Percentiles rank a stretch among this genome's conserved stretches.
phyloP scores from a whole-genome alignment of 2,797 vertebrate genomes.

The Cheirogaleus major region DNA sequence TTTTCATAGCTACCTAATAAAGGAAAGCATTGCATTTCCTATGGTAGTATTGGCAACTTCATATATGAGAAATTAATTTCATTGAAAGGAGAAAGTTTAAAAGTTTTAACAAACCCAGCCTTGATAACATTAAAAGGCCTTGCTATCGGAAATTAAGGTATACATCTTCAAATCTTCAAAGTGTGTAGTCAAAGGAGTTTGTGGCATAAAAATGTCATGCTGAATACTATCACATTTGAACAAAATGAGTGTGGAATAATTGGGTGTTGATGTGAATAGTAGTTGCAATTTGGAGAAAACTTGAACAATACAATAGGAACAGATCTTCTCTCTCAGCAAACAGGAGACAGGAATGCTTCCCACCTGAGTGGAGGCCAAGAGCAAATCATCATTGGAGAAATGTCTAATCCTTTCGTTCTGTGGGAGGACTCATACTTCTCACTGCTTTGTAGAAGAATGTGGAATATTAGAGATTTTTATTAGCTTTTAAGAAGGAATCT shows the following conservation, averaged over 20 bases:
- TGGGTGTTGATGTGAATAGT: not conserved
- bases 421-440: not conserved
- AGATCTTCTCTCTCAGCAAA: not conserved
- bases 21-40: not conserved
- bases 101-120: not conserved
- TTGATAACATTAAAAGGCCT: not conserved
- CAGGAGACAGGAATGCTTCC: not conserved
- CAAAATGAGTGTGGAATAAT: not conserved
- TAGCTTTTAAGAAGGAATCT: constrained; percentile 34
- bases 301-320: not conserved
- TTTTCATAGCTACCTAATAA: not conserved
- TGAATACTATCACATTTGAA: not conserved
- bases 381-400: not conserved
- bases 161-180: not conserved
- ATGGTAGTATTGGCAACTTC: not conserved
- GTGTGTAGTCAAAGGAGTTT: not conserved
- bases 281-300: not conserved
- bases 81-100: not conserved
- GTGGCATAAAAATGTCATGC: not conserved
- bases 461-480: constrained; percentile 24
- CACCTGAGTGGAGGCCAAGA: not conserved
- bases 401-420: not conserved
- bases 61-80: constrained; percentile 11
- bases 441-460: not conserved
- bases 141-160: not conserved